phyloP scores from a whole-genome alignment of 1,140 invertebrate genomes.

The Zophobas morio region DNA sequence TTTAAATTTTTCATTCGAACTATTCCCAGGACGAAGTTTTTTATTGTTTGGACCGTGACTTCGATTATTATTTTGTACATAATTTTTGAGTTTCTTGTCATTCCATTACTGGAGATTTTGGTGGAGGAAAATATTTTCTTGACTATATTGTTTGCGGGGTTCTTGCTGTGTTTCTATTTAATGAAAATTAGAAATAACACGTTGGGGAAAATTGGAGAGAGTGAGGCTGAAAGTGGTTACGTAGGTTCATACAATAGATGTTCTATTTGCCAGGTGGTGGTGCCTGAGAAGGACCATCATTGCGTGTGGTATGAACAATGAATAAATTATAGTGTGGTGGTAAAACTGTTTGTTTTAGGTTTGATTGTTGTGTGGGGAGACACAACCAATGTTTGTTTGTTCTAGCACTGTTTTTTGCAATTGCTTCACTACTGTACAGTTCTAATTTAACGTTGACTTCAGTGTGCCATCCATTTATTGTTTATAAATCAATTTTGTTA shows the following conservation, averaged over 20 bases:
- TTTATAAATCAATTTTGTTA: slow-evolving; percentile 75
- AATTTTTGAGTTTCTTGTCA: slow-evolving; percentile 77
- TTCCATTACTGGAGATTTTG: slow-evolving; percentile 77
- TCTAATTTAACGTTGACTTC: slow-evolving; percentile 80
- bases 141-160: slow-evolving; percentile 71
- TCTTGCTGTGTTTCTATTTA: slow-evolving; percentile 73
- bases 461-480: slow-evolving; percentile 78
- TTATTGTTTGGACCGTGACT: slow-evolving; percentile 77
- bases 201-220: slow-evolving; percentile 49
- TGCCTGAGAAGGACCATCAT: slow-evolving; percentile 69
- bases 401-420: slow-evolving; percentile 73
- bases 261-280: slow-evolving; percentile 67
- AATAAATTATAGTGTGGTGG: slow-evolving; percentile 37
- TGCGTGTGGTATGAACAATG: slow-evolving; percentile 67
- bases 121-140: slow-evolving; percentile 78
- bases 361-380: slow-evolving; percentile 80
- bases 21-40: slow-evolving; percentile 73
- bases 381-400: slow-evolving; percentile 77
- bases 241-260: slow-evolving; percentile 50
- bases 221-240: slow-evolving; percentile 56
- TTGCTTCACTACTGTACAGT: slow-evolving; percentile 75
- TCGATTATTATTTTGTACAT: slow-evolving; percentile 75
- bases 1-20: slow-evolving; percentile 73
- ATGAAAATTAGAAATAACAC: slow-evolving; percentile 68
- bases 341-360: slow-evolving; percentile 70